Evolutionary conservation across 2,113 vertebrate genomes (phyloP).

Genomic region (Sclerurus mexicanus): DNA sequence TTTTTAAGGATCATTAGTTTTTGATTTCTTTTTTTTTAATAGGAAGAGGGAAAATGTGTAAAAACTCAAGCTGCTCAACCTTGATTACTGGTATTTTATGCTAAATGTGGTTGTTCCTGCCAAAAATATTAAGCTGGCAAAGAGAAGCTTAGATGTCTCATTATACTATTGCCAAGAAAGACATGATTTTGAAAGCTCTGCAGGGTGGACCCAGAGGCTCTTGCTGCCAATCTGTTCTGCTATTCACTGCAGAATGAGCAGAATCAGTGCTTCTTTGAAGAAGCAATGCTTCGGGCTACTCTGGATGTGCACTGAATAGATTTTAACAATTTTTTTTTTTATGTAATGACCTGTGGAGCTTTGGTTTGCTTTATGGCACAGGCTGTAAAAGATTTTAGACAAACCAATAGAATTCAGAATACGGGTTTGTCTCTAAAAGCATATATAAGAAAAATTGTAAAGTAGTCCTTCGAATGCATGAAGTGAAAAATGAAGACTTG

Average conservation of each 20-base stretch:
- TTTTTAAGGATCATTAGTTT: not conserved
- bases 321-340: not conserved
- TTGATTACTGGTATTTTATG: conserved; percentile 36
- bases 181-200: conserved; percentile 26
- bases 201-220: not conserved
- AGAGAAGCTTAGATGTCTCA: not conserved
- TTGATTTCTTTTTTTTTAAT: not conserved
- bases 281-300: not conserved
- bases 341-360: not conserved
- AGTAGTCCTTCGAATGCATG: not conserved
- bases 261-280: conserved; percentile 22
- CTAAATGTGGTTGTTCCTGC: conserved; percentile 3
- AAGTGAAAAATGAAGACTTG: not conserved
- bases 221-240: conserved; percentile 13
- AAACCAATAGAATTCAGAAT: not conserved
- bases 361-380: not conserved
- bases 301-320: not conserved
- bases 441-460: not conserved
- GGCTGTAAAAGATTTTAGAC: not conserved
- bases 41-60: not conserved
- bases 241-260: conserved; percentile 24
- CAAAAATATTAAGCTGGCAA: conserved; percentile 30
- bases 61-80: not conserved
- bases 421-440: not conserved
- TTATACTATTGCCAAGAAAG: conserved; percentile 40